Percentiles rank a stretch among this genome's conserved stretches.
Evolutionary conservation across 2,113 vertebrate genomes (phyloP).

Genomic region (Marmota monax): DNA sequence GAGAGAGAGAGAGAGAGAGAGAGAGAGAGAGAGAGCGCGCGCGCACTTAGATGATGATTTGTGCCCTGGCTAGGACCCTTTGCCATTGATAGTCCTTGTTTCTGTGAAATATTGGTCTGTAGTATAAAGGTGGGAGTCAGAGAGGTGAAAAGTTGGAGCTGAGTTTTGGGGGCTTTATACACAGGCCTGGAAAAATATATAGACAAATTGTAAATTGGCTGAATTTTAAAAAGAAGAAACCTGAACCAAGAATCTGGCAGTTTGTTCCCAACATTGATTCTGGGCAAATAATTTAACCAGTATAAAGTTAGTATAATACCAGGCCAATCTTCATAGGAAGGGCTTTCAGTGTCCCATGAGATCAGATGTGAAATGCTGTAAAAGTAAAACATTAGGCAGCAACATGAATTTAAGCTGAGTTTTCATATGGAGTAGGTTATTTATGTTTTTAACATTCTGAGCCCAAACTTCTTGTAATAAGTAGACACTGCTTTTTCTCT

Average conservation of each 20-base stretch:
- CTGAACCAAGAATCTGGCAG: background rate
- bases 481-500: background rate
- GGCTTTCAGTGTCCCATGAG: background rate
- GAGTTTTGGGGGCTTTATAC: background rate
- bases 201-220: background rate
- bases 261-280: background rate
- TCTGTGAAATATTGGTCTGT: background rate
- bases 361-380: background rate
- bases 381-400: background rate
- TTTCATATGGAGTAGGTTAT: background rate
- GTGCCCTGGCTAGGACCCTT: background rate
- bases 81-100: background rate
- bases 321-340: background rate
- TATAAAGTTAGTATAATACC: background rate
- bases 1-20: background rate
- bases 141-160: background rate
- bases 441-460: background rate
- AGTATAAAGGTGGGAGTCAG: background rate
- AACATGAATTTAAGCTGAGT: background rate
- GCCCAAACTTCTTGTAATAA: background rate
- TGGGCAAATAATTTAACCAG: background rate
- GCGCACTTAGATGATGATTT: background rate
- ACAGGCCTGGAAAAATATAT: background rate
- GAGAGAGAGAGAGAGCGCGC: background rate
- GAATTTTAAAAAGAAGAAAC: background rate